Evolutionary conservation across 2,113 vertebrate species (phyloP), one percentile per base, ranked within the genome.

Genomic region (Podiceps cristatus): DNA sequence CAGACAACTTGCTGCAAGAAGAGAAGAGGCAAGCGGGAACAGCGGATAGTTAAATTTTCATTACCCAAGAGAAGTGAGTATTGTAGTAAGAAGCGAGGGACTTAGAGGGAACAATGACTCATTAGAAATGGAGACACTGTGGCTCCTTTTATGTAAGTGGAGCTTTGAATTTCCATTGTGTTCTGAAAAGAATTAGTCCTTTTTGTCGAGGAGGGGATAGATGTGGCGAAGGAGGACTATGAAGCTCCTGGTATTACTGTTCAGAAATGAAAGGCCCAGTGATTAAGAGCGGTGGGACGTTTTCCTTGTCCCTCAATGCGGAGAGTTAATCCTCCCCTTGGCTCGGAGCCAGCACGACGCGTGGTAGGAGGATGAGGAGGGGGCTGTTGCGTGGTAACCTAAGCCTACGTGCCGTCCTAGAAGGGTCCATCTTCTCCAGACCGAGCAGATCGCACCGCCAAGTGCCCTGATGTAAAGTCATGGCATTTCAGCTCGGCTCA

Each of bases 41-140:
- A 44, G 92, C 88, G 62, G 92, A 88, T 71, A 88, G 96, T 97
- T 96, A 96, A 94, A 96, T 92, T 96, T 96, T 96, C 96, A 96
- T 97, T 95, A 97, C 95, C 88, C 93, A 58, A 44, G 93, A 96
- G 95, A 82, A 96, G 95, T 1, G n/a, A 79, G 88, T 16, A 86
- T 92, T 96, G 93, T 69, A 92, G 83, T 49, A 66, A 84, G 88
- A 87, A 93, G 85, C 74, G 28, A 92, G 90, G 53, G 90, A 94
- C 92, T 93, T 72, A 11, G 81, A 79, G 91, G 93, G 90, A 96
- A 96, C 95, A 94, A 96, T 95, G 93, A 88, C 94, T 97, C 96
- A 93, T 96, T 97, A 97, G 97, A 93, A 93, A 96, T 49, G 49
- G 97, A 96, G 95, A 94, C 92, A 49, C 66, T 9, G 68, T 19